A percentile compares a stretch with the other conserved stretches of the same genome.
Conservation (phyloP, 2,797 vertebrate genomes). For the Melanotaenia maccullochi region DNA sequence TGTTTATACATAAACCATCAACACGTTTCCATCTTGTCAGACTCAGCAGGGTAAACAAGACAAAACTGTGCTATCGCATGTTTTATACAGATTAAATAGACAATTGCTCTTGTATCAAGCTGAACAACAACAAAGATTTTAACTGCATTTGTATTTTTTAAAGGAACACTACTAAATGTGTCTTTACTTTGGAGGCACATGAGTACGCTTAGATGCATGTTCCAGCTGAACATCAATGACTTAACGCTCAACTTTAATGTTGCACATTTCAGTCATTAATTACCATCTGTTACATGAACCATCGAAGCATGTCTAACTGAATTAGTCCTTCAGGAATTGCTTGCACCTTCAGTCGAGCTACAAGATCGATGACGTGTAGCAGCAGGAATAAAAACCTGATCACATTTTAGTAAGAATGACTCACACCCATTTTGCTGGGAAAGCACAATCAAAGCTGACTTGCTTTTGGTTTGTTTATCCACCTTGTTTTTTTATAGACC, state of each 20-base stretch:
- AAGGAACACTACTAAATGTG: slow-evolving; percentile 1
- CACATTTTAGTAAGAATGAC: slow-evolving; percentile 5
- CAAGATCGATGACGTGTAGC: slow-evolving; percentile 4
- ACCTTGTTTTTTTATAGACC: neutral
- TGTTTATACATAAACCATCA: neutral
- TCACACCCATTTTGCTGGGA: neutral
- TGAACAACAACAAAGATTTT: neutral
- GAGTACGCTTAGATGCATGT: neutral
- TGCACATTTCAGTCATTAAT: neutral
- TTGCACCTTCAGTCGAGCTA: neutral
- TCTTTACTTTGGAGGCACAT: neutral
- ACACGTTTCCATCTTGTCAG: neutral
- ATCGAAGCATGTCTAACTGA: neutral
- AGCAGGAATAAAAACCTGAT: neutral
- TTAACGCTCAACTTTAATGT: too few species aligned
- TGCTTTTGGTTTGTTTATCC: slow-evolving; percentile 2
- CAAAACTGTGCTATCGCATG: neutral
- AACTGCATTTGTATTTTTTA: slow-evolving; percentile 2
- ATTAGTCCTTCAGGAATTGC: neutral
- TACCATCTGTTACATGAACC: neutral
- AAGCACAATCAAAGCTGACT: neutral
- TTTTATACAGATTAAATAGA: neutral
- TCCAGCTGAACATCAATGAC: neutral
- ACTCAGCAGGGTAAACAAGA: neutral
- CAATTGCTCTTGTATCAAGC: neutral